phyloP scores from a whole-genome alignment of 1,140 invertebrate genomes.

The Harpegnathos saltator region DNA sequence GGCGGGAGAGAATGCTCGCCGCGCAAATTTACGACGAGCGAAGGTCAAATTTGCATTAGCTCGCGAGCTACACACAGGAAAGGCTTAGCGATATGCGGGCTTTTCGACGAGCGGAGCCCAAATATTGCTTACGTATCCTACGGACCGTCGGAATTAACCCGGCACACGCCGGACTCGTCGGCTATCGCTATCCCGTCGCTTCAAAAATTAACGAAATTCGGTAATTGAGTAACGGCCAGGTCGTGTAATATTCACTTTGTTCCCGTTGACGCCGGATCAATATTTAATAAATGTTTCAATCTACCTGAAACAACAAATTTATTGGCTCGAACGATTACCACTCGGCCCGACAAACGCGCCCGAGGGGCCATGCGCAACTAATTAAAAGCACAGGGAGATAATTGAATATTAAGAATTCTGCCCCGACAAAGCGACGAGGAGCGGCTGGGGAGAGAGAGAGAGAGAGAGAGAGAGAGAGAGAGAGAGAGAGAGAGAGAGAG shows the following conservation, averaged over 20 bases:
- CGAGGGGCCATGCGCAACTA: conserved; percentile 64
- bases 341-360: conserved; percentile 40
- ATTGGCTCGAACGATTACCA: conserved; percentile 45
- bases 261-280: conserved; percentile 49
- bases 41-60: conserved; percentile 21
- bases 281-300: conserved; percentile 62
- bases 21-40: background rate
- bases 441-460: conserved; percentile 27
- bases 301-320: conserved; percentile 61
- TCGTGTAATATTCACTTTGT: conserved; percentile 55
- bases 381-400: conserved; percentile 82
- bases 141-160: conserved; percentile 20
- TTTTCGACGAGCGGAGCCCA: background rate
- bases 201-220: conserved; percentile 49
- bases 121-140: conserved; percentile 26
- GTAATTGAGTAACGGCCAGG: conserved; percentile 42
- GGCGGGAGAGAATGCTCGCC: background rate
- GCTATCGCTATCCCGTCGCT: background rate
- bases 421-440: conserved; percentile 70
- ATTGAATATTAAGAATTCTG: conserved; percentile 85
- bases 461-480: background rate
- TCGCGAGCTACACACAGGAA: background rate
- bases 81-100: background rate
- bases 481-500: too few relatives aligned
- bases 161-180: conserved; percentile 14